Conservation (phyloP, 2,797 vertebrate genomes). For the Hybognathus amarus region DNA sequence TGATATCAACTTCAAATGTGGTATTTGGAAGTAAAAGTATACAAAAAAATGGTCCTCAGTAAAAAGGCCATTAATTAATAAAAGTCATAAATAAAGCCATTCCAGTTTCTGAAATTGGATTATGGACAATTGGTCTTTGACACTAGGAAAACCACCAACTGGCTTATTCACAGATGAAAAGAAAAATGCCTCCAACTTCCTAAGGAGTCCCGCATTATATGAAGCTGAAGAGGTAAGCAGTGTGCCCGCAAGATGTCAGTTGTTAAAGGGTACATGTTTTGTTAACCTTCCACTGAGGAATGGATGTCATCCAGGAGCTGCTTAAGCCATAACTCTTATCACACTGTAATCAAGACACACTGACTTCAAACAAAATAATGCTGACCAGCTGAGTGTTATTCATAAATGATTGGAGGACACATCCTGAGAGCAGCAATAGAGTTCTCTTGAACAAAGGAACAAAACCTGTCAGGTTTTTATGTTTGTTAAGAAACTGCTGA, state of each 20-base stretch:
- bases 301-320: background rate
- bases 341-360: background rate
- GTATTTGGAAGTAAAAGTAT: background rate
- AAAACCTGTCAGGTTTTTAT: background rate
- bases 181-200: background rate
- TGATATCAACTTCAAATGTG: no score
- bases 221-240: constrained; percentile 13
- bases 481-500: background rate
- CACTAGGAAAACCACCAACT: background rate
- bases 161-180: constrained; percentile 6
- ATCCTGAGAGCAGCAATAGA: background rate
- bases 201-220: constrained; percentile 8
- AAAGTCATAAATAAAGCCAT: background rate
- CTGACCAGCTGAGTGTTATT: constrained; percentile 1
- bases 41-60: background rate
- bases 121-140: constrained; percentile 18
- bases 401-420: background rate
- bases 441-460: background rate
- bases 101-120: constrained; percentile 11
- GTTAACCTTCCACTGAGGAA: constrained; percentile 17
- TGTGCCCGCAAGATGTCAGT: background rate
- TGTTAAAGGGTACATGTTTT: constrained; percentile 21
- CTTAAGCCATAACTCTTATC: background rate
- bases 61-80: background rate
- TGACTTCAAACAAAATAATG: constrained; percentile 2